Conservation (phyloP, 1,140 invertebrate genomes). For the Pachypsylla venusta region DNA sequence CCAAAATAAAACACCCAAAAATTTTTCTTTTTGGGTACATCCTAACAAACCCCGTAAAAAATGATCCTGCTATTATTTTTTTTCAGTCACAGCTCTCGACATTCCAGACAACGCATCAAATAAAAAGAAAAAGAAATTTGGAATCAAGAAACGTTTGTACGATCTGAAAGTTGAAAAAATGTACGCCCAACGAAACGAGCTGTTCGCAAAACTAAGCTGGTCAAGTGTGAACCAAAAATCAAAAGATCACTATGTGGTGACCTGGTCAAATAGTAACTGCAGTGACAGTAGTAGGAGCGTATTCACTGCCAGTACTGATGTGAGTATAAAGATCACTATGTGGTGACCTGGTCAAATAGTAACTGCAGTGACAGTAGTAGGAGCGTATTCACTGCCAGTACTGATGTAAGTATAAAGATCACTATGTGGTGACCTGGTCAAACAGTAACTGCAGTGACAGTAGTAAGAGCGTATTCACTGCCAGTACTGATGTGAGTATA, state of each 20-base stretch:
- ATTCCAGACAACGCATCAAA: not conserved
- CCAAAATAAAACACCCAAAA: too few relatives aligned
- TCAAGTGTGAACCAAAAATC: not conserved
- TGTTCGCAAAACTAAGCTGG: conserved; percentile 7
- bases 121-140: not conserved
- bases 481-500: too few relatives aligned
- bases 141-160: not conserved
- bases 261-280: not conserved
- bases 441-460: too few relatives aligned
- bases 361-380: too few relatives aligned
- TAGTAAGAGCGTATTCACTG: too few relatives aligned
- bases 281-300: not conserved
- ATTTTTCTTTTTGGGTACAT: too few relatives aligned
- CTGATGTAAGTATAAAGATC: too few relatives aligned
- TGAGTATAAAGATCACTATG: not conserved
- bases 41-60: too few relatives aligned
- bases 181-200: not conserved
- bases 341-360: too few relatives aligned
- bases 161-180: not conserved
- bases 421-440: too few relatives aligned
- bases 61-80: too few relatives aligned
- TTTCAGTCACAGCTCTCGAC: not conserved
- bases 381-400: not conserved
- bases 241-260: not conserved
- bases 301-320: not conserved